Evolutionary conservation across 2,113 vertebrate species (phyloP).

Genomic region (Thamnaconus septentrionalis): DNA sequence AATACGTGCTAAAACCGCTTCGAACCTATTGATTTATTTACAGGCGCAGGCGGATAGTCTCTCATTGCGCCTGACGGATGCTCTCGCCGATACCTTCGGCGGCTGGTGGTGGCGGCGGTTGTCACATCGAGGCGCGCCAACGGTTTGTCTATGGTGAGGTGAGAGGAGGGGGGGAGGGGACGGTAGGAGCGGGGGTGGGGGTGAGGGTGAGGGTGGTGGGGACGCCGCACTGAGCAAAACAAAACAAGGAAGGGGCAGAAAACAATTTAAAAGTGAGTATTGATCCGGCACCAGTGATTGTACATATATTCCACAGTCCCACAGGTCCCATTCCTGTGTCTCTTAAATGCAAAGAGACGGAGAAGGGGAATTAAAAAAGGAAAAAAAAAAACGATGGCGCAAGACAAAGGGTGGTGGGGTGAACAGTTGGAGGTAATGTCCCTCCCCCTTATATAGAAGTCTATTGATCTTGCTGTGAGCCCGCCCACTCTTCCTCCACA

Average conservation of each 20-base stretch:
- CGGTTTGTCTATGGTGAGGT: constrained; percentile 12
- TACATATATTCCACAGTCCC: constrained; percentile 80
- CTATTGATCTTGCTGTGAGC: constrained; percentile 90
- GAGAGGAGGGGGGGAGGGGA: neutral
- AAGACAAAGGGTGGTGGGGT: constrained; percentile 84
- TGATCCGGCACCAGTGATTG: constrained; percentile 85
- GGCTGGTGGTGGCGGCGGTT: neutral
- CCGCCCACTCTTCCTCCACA: constrained; percentile 71
- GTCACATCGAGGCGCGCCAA: constrained; percentile 31
- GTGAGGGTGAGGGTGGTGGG: constrained; percentile 4
- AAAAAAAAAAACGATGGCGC: constrained; percentile 76
- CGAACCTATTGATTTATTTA: constrained; percentile 78
- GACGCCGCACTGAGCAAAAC: constrained; percentile 41
- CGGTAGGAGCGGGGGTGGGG: neutral
- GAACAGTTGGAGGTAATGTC: constrained; percentile 90
- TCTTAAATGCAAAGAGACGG: constrained; percentile 86
- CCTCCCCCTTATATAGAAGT: constrained; percentile 86
- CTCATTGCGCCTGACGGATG: constrained; percentile 51
- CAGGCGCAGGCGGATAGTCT: constrained; percentile 60
- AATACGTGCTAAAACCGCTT: constrained; percentile 72
- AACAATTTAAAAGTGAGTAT: constrained; percentile 84
- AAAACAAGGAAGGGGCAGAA: constrained; percentile 73
- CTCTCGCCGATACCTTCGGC: constrained; percentile 51
- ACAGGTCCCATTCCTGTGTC: constrained; percentile 75
- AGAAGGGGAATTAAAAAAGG: constrained; percentile 76